Conservation (phyloP, 2,888 invertebrate species). For the Drosophila phalerata region DNA sequence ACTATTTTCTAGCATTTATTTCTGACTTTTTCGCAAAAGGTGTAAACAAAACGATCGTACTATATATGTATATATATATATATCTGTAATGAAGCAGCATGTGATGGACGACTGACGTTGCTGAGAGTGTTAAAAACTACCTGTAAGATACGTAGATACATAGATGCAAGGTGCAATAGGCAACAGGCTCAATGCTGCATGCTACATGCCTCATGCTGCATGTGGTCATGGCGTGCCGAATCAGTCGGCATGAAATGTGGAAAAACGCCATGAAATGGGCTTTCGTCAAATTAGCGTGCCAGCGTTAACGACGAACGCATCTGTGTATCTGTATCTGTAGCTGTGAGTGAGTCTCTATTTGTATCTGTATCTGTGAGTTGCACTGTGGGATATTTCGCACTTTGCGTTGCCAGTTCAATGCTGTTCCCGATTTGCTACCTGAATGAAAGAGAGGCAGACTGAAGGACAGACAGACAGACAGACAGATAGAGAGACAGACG, state of each 20-base stretch:
- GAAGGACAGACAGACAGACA: conserved; percentile 12
- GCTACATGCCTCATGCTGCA: conserved; percentile 27
- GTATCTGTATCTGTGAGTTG: conserved; percentile 25
- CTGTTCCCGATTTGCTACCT: conserved; percentile 55
- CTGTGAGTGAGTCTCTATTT: conserved; percentile 17
- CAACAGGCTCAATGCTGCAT: conserved; percentile 14
- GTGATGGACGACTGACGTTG: conserved; percentile 43
- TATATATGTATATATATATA: conserved; percentile 5
- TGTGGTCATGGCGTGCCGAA: conserved; percentile 53
- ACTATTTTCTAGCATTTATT: conserved; percentile 13
- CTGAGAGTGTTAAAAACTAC: conserved; percentile 77
- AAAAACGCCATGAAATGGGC: conserved; percentile 81
- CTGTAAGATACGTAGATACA: conserved; percentile 55
- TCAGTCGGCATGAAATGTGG: conserved; percentile 72
- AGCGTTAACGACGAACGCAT: conserved; percentile 75
- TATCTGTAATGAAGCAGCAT: conserved; percentile 44
- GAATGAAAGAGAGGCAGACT: conserved; percentile 15
- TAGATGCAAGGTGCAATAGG: conserved; percentile 40
- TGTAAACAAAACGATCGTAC: conserved; percentile 60
- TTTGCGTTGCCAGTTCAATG: conserved; percentile 66
- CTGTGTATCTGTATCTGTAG: conserved; percentile 18
- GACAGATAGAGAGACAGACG: conserved; percentile 17
- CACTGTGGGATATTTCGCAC: conserved; percentile 81
- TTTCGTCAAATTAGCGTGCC: conserved; percentile 84
- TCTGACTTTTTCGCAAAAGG: conserved; percentile 73